phyloP scores from a whole-genome alignment of 2,888 invertebrate species.

The Trachelus troglodyta region DNA sequence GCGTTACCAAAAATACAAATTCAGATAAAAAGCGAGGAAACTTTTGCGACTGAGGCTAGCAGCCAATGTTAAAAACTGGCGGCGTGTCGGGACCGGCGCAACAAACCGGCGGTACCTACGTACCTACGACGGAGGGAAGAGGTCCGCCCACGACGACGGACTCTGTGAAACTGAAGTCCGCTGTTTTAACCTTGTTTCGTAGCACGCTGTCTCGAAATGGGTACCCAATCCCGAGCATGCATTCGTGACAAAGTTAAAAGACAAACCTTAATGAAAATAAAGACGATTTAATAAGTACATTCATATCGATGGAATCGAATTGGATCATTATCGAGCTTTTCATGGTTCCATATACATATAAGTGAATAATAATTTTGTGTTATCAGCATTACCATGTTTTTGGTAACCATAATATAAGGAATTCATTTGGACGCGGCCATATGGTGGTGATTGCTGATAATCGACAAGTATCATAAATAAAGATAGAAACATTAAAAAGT shows the following conservation, averaged over 20 bases:
- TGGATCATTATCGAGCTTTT: background rate
- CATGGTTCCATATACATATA: too few relatives aligned
- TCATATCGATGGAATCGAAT: background rate
- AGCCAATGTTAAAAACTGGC: background rate
- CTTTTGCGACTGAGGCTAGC: background rate
- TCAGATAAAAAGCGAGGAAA: background rate
- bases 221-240: background rate
- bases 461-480: background rate
- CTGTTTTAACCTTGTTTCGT: conserved; percentile 4
- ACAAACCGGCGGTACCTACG: background rate
- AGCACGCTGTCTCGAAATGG: conserved; percentile 5
- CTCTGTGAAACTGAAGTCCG: conserved; percentile 43
- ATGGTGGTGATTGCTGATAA: background rate
- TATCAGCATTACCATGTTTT: background rate
- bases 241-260: background rate
- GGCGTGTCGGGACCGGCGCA: background rate
- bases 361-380: too few relatives aligned
- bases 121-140: background rate
- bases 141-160: conserved; percentile 34
- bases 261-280: background rate
- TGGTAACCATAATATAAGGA: background rate
- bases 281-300: background rate
- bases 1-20: background rate
- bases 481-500: background rate
- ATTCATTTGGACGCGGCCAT: background rate